Percentiles rank a stretch among this genome's conserved stretches.
phyloP scores from a whole-genome alignment of 1,140 invertebrate genomes.

The Periplaneta americana region DNA sequence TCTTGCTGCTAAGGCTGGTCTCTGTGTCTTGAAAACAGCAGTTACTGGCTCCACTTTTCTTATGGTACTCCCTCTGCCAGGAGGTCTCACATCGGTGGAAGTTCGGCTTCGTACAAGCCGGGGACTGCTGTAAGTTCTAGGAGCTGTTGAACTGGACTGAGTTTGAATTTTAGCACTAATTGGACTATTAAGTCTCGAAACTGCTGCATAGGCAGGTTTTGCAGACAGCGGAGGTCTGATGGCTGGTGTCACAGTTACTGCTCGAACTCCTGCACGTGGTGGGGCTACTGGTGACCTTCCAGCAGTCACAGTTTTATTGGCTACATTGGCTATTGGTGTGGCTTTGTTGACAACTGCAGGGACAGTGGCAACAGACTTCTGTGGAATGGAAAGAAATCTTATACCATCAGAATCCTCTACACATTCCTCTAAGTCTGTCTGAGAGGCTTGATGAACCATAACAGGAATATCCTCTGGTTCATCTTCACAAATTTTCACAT shows the following conservation, averaged over 20 bases:
- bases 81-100: conserved; percentile 4
- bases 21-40: neutral
- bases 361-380: neutral
- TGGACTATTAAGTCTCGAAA: conserved; percentile 5
- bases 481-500: neutral
- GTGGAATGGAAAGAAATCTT: conserved; percentile 8
- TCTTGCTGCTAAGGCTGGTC: neutral
- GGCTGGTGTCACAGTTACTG: neutral
- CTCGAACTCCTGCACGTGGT: neutral
- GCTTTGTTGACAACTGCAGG: neutral
- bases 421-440: conserved; percentile 18
- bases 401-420: conserved; percentile 14
- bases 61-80: neutral
- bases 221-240: neutral
- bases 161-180: neutral
- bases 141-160: neutral
- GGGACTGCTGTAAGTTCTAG: neutral
- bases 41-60: neutral
- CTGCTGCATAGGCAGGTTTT: conserved; percentile 1
- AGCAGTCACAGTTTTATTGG: neutral
- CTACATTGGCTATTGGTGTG: neutral
- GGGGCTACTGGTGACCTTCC: neutral
- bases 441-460: conserved; percentile 18
- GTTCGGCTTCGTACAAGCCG: conserved; percentile 11
- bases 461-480: neutral